Percentiles rank a stretch among this genome's conserved stretches.
phyloP scores from a whole-genome alignment of 2,797 vertebrate genomes.

The Glyptemys insculpta region DNA sequence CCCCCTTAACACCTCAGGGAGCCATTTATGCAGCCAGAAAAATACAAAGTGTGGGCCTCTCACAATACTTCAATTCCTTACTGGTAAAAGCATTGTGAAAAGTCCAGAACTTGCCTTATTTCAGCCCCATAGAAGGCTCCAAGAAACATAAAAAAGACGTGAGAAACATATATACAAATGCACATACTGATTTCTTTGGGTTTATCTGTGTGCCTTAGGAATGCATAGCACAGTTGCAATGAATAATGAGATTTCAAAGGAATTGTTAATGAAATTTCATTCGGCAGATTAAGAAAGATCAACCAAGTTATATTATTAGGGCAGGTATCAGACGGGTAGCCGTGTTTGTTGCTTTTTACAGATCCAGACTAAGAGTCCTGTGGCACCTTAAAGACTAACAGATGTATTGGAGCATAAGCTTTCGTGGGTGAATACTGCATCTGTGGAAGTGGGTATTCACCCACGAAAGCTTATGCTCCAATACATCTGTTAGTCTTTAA shows the following conservation, averaged over 20 bases:
- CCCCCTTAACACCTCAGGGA: neutral
- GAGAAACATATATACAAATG: neutral
- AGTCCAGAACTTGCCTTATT: neutral
- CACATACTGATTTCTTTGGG: neutral
- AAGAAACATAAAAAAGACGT: neutral
- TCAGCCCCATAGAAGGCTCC: neutral
- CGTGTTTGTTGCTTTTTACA: too few relatives aligned
- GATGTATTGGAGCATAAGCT: too few relatives aligned
- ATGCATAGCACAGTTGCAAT: neutral
- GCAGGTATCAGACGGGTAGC: neutral
- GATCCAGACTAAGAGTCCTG: too few relatives aligned
- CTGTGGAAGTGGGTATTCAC: too few relatives aligned
- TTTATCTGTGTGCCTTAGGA: neutral
- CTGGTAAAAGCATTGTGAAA: neutral
- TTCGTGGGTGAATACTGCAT: too few relatives aligned
- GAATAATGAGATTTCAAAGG: neutral
- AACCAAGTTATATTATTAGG: conserved; percentile 16
- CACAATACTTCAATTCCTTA: neutral
- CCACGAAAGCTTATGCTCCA: too few relatives aligned
- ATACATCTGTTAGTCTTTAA: too few relatives aligned
- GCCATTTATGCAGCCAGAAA: neutral
- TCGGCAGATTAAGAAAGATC: neutral
- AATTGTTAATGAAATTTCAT: neutral
- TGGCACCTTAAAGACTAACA: too few relatives aligned
- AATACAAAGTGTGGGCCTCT: neutral